These are phyloP conservation scores for Linepithema humile DNA, from an alignment of 1,140 invertebrate species.

Conservation along the genomic window DNA sequence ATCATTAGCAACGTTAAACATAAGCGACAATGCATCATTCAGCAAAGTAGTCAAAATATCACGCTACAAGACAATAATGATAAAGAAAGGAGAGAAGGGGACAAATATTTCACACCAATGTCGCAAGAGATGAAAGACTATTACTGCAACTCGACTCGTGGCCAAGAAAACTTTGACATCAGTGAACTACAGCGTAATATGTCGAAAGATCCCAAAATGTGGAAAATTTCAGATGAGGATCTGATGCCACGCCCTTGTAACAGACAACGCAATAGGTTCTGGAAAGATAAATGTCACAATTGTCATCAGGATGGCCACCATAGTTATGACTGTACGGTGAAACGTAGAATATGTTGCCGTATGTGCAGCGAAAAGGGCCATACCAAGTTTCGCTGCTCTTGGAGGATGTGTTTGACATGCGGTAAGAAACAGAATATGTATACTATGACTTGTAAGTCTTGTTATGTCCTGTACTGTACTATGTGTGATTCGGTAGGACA, in stretches of 20 bases:
- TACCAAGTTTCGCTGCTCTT: slow-evolving; percentile 86
- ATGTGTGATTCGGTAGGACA: slow-evolving; percentile 87
- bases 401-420: slow-evolving; percentile 88
- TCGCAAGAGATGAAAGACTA: slow-evolving; percentile 85
- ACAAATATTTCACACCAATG: slow-evolving; percentile 75
- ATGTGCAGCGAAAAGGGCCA: slow-evolving; percentile 88
- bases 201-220: slow-evolving; percentile 83
- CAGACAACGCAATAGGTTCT: slow-evolving; percentile 67
- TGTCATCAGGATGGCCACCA: slow-evolving; percentile 85
- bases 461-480: slow-evolving; percentile 83
- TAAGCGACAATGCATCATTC: background rate
- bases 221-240: slow-evolving; percentile 82
- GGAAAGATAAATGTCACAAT: slow-evolving; percentile 84
- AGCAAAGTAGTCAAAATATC: background rate
- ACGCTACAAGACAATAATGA: background rate
- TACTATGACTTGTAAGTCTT: slow-evolving; percentile 86
- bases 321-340: slow-evolving; percentile 80
- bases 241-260: slow-evolving; percentile 58
- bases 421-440: slow-evolving; percentile 86
- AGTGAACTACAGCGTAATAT: slow-evolving; percentile 84
- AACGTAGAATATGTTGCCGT: slow-evolving; percentile 84
- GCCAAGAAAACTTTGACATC: slow-evolving; percentile 86
- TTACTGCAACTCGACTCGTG: slow-evolving; percentile 86
- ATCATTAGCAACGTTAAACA: background rate
- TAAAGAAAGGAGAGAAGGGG: background rate